Evolutionary conservation across 2,113 vertebrate species (phyloP), one percentile per base, ranked within the genome.

Genomic region (Halcyon senegalensis): DNA sequence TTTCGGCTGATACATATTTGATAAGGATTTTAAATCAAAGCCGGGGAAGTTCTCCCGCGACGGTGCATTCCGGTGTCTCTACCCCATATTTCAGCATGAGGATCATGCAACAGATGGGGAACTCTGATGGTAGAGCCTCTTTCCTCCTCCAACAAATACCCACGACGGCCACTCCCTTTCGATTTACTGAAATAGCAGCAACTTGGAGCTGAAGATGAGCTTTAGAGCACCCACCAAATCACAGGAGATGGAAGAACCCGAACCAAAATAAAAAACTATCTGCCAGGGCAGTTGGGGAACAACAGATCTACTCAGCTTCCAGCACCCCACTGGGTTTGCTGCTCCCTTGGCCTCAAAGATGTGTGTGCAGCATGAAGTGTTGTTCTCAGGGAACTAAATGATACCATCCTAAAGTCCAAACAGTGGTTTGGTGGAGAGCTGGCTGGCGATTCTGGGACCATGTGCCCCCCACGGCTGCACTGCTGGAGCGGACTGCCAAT

Each of bases 401-500:
- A 53, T 24, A 66, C 4, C 58, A 51, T 11, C 59, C 53, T 13
- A 37, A 62, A 56, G 41, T 19, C 46, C 59, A 7, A 6, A 17
- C 4, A 10, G 20, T 1, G 19, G 3, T 35, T 62, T 12, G 10
- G 46, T 33, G 60, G n/a, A 39, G 31, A 41, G 60, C n/a, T 73
- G 53, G 23, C 8, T 46, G n/a, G 59, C 35, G 53, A 16, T 73
- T 39, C 31, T 11, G 14, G 23, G 31, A 37, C 39, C 1, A 3
- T 0, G 0, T 15, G 18, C 28, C 35, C 46, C 21, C 16, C 1
- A 1, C 20, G 60, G 19, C 48, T 43, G 60, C n/a, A 25, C 43
- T 15, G 30, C 39, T 27, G 13, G 33, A 41, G 21, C 28, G 56
- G 9, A 18, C 20, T 9, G 50, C 41, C 58, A 19, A 3, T 19